Evolutionary conservation across 2,888 invertebrate species (phyloP), one percentile per base, ranked within the genome.

Genomic region (Chymomyza procnemis): DNA sequence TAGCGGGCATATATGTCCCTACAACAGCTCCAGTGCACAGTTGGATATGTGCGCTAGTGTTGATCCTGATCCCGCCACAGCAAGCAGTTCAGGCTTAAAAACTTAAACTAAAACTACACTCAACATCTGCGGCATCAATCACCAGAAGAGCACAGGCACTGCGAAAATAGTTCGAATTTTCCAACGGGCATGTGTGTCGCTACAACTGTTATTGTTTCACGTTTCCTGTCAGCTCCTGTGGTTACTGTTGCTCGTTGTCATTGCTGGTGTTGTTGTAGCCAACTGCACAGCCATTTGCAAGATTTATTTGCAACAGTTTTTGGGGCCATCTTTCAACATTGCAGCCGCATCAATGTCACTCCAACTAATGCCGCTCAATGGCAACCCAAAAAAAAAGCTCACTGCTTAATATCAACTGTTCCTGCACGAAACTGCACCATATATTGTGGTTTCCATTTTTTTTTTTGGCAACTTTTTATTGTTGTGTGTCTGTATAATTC

Each of bases 271-370:
- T 41, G 34, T 5, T 41, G 12, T 12, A n/a, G 34, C 12, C 2
- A n/a, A n/a, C 19, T 50, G 14, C 18, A 26, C 50, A 52, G 54
- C 19, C n/a, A 54, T 55, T 56, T 63, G 55, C 48, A 47, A 63
- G 55, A 63, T 63, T 63, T 63, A 63, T 56, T 63, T 56, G 63
- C 56, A 41, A 56, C 71, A 56, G 34, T 65, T 70, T 47, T 56
- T 59, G 62, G 52, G 59, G 56, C 71, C 50, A 52, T 61, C 64
- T 56, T 34, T 63, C 55, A 63, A 63, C 34, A 41, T 41, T 41
- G 34, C 34, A 41, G 34, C 34, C 34, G 34, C 34, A 41, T 41
- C 34, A 41, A 41, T 41, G 34, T 41, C 34, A 41, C 12, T 26
- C 26, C 26, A 3, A 1, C 26, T 26, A 26, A 26, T 26, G 26